These are phyloP conservation scores for Drosophila lowei DNA, from an alignment of 1,140 invertebrate genomes.

Conservation along the genomic window DNA sequence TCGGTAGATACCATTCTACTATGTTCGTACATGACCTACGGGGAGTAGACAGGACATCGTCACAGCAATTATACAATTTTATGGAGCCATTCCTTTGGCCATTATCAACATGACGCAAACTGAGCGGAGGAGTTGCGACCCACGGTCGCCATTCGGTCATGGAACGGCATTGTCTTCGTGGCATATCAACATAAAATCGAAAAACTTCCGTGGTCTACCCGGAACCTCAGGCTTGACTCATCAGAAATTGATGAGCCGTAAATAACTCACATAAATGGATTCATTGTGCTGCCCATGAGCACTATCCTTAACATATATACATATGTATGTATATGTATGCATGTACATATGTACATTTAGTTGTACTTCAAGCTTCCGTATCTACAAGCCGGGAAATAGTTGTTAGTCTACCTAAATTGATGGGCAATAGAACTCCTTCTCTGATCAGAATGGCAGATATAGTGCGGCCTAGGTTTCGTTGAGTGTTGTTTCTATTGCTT, in stretches of 20 bases:
- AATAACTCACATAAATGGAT: constrained; percentile 22
- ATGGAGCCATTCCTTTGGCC: constrained; percentile 36
- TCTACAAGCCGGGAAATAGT: no score
- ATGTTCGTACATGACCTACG: neutral
- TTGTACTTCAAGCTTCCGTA: no score
- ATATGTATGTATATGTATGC: no score
- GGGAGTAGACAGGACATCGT: constrained; percentile 46
- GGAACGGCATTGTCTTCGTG: constrained; percentile 55
- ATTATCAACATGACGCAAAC: constrained; percentile 48
- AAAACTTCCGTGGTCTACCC: constrained; percentile 4
- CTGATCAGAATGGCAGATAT: no score
- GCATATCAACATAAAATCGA: constrained; percentile 48
- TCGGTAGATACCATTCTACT: neutral
- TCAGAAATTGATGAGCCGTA: constrained; percentile 65
- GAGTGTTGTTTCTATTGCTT: no score
- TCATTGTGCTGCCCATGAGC: no score
- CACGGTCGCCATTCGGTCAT: constrained; percentile 52
- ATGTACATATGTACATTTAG: no score
- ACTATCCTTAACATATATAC: no score
- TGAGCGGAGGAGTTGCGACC: constrained; percentile 25
- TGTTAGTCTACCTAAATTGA: no score
- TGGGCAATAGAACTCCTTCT: no score
- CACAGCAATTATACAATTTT: constrained; percentile 60
- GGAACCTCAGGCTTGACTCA: constrained; percentile 36
- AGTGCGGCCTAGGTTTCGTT: no score